Evolutionary conservation across 2,888 invertebrate genomes (phyloP).

Genomic region (Cantharis rustica): DNA sequence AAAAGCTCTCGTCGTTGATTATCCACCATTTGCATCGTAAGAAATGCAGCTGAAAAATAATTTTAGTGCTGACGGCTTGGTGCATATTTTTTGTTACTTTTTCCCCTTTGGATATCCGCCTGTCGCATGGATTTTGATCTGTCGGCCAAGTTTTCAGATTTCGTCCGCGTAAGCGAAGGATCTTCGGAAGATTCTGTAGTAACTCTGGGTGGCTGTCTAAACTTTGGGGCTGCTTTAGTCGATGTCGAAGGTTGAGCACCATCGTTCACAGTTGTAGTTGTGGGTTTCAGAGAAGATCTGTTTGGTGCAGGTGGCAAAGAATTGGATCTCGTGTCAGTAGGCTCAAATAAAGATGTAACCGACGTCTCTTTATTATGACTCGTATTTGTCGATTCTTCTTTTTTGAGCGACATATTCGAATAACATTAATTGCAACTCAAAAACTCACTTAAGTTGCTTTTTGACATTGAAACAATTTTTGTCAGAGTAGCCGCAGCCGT

Average conservation of each 20-base stretch:
- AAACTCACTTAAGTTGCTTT: neutral
- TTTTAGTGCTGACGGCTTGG: neutral
- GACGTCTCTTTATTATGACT: neutral
- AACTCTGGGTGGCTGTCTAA: too few relatives aligned
- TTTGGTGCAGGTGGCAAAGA: neutral
- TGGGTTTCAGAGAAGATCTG: neutral
- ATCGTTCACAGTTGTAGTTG: neutral
- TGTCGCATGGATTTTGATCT: neutral
- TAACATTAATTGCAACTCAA: neutral
- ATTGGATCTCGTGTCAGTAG: neutral
- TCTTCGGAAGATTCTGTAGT: neutral
- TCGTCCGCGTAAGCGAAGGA: neutral
- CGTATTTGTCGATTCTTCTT: neutral
- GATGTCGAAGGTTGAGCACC: neutral
- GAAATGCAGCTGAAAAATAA: slow-evolving; percentile 37
- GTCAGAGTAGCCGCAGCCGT: neutral
- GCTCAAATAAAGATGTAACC: neutral
- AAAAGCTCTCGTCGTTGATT: slow-evolving; percentile 45
- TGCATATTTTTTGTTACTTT: neutral
- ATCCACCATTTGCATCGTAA: slow-evolving; percentile 49
- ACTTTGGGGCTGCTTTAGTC: neutral
- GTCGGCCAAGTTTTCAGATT: neutral
- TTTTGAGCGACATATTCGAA: neutral
- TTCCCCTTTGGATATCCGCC: neutral
- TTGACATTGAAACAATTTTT: neutral